These are phyloP conservation scores for Chrysolina haemoptera DNA, from an alignment of 2,888 invertebrate species.

Conservation along the genomic window DNA sequence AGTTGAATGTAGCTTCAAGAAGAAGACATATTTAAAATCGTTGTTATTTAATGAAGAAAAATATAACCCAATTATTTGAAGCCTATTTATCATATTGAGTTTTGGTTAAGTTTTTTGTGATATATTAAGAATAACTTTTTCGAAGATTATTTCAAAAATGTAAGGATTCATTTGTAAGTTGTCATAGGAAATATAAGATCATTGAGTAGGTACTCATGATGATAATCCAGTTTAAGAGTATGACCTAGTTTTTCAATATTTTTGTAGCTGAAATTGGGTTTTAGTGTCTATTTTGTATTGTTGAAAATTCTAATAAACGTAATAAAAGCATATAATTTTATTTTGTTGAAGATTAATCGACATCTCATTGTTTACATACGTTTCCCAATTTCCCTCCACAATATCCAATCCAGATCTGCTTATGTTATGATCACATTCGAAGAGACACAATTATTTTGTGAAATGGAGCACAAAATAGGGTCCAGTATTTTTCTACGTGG, in stretches of 20 bases:
- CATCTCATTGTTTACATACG: neutral
- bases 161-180: slow-evolving; percentile 12
- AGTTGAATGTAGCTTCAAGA: slow-evolving; percentile 58
- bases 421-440: too few relatives aligned
- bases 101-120: slow-evolving; percentile 21
- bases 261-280: slow-evolving; percentile 39
- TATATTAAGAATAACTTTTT: neutral
- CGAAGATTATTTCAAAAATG: neutral
- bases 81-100: slow-evolving; percentile 32
- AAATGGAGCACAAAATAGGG: too few relatives aligned
- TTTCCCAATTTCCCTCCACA: neutral
- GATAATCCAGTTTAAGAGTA: slow-evolving; percentile 33
- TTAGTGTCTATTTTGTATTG: slow-evolving; percentile 43
- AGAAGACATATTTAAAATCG: slow-evolving; percentile 53
- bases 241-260: slow-evolving; percentile 36
- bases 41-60: slow-evolving; percentile 53
- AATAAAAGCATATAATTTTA: slow-evolving; percentile 36
- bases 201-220: neutral
- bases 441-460: too few relatives aligned
- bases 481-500: too few relatives aligned
- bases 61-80: slow-evolving; percentile 53
- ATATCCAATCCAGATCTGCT: neutral
- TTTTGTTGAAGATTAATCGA: neutral
- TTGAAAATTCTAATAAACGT: slow-evolving; percentile 46
- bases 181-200: neutral